A percentile compares a stretch with the other conserved stretches of the same genome.
Evolutionary conservation across 2,888 invertebrate genomes (phyloP).

Genomic region (Lissocephala sabroskyi): DNA sequence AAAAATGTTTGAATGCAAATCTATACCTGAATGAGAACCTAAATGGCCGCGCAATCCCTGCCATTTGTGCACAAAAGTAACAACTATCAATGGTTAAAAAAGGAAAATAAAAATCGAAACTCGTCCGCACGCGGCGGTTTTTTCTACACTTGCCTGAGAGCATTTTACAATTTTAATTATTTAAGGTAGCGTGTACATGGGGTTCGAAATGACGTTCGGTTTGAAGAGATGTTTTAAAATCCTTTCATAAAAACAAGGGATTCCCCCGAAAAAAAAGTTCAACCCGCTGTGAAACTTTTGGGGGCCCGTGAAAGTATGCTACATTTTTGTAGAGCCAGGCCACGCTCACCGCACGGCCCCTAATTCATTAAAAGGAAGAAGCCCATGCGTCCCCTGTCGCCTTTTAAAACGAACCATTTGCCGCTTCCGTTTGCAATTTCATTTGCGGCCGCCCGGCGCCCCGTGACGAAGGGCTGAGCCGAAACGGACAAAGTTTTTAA

Average conservation of each 20-base stretch:
- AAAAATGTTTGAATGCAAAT: too few relatives aligned
- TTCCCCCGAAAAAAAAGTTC: conserved; percentile 2
- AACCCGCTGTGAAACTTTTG: conserved; percentile 15
- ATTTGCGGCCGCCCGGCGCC: conserved; percentile 24
- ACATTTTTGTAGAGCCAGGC: conserved; percentile 6
- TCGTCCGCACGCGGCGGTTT: too few relatives aligned
- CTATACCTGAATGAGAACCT: too few relatives aligned
- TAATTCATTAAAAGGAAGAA: conserved; percentile 20
- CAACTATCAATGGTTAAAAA: too few relatives aligned
- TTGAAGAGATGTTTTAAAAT: too few relatives aligned
- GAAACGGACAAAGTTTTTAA: conserved; percentile 45
- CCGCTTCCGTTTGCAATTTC: conserved; percentile 44
- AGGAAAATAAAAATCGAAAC: too few relatives aligned
- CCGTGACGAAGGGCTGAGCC: neutral
- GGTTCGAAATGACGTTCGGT: too few relatives aligned
- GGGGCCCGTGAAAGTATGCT: conserved; percentile 19
- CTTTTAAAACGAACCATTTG: conserved; percentile 18
- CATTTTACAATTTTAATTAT: conserved; percentile 31
- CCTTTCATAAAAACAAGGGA: conserved; percentile 20
- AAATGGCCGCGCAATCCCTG: too few relatives aligned
- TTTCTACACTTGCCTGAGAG: too few relatives aligned
- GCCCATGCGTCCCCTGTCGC: neutral
- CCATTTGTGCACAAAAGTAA: too few relatives aligned
- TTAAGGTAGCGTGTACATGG: conserved; percentile 12
- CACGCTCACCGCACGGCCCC: neutral